Evolutionary conservation across 2,888 invertebrate genomes (phyloP).

Genomic region (Ectropis crepuscularia): DNA sequence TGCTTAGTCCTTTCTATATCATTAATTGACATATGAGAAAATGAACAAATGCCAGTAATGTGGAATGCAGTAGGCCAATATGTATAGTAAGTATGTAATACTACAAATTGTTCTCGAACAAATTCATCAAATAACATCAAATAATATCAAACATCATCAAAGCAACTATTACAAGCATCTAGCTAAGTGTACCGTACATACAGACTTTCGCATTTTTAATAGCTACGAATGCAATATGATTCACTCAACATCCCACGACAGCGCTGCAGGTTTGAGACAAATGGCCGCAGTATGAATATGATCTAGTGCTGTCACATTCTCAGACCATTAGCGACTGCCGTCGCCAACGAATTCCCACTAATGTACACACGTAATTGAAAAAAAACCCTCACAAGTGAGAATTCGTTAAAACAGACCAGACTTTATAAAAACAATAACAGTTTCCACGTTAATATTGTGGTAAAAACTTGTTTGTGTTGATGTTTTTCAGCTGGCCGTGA

Average conservation of each 20-base stretch:
- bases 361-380: background rate
- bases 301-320: slow-evolving; percentile 20
- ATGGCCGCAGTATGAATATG: slow-evolving; percentile 12
- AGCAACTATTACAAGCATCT: too few relatives aligned
- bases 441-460: slow-evolving; percentile 7
- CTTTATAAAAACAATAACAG: slow-evolving; percentile 9
- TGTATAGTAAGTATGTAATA: too few relatives aligned
- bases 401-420: slow-evolving; percentile 5
- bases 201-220: too few relatives aligned
- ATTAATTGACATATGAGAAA: too few relatives aligned
- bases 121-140: too few relatives aligned
- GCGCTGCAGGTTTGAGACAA: slow-evolving; percentile 2
- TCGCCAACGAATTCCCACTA: slow-evolving; percentile 13
- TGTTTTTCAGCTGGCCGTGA: slow-evolving; percentile 2
- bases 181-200: too few relatives aligned
- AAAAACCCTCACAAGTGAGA: background rate
- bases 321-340: slow-evolving; percentile 24
- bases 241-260: slow-evolving; percentile 9
- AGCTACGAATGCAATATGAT: background rate
- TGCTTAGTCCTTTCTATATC: too few relatives aligned
- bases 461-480: slow-evolving; percentile 10
- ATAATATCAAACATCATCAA: too few relatives aligned
- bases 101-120: too few relatives aligned
- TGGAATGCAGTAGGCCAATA: too few relatives aligned
- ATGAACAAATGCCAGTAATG: too few relatives aligned